A percentile compares a stretch with the other conserved stretches of the same genome.
Conservation (phyloP, 2,113 vertebrate species). For the Notiomystis cincta region DNA sequence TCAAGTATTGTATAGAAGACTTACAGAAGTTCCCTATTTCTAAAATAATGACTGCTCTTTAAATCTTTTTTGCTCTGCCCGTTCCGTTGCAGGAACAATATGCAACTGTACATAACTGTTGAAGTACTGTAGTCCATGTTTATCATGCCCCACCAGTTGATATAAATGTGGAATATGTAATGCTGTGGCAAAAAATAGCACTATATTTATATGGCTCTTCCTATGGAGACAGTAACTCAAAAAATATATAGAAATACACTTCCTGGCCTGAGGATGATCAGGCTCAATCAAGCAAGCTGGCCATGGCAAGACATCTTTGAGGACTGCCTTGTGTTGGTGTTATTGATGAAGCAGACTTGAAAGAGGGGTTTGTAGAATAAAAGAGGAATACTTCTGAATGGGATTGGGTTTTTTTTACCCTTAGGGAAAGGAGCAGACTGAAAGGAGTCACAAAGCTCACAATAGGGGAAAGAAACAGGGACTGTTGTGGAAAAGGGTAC, state of each 20-base stretch:
- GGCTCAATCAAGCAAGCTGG: neutral
- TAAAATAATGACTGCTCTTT: conserved; percentile 11
- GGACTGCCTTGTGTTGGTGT: neutral
- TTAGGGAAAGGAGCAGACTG: neutral
- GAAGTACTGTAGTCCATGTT: neutral
- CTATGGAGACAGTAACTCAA: neutral
- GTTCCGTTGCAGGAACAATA: neutral
- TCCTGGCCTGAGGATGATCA: neutral
- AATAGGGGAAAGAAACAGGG: neutral
- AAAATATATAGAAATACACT: neutral
- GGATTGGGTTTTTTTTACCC: neutral
- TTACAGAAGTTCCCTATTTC: conserved; percentile 6
- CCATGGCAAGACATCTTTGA: neutral
- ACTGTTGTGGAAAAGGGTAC: neutral
- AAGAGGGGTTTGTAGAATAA: conserved; percentile 26
- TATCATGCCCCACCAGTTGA: neutral
- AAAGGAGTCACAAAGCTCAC: neutral
- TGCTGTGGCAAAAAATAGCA: neutral
- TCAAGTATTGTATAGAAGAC: neutral
- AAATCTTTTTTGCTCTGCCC: neutral
- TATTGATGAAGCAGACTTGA: conserved; percentile 28
- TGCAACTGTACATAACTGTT: neutral
- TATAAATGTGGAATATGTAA: neutral
- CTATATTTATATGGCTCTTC: neutral
- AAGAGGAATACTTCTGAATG: neutral